Percentiles rank a stretch among this genome's conserved stretches.
Evolutionary conservation across 2,888 invertebrate species (phyloP).

Genomic region (Pollenia amentaria): DNA sequence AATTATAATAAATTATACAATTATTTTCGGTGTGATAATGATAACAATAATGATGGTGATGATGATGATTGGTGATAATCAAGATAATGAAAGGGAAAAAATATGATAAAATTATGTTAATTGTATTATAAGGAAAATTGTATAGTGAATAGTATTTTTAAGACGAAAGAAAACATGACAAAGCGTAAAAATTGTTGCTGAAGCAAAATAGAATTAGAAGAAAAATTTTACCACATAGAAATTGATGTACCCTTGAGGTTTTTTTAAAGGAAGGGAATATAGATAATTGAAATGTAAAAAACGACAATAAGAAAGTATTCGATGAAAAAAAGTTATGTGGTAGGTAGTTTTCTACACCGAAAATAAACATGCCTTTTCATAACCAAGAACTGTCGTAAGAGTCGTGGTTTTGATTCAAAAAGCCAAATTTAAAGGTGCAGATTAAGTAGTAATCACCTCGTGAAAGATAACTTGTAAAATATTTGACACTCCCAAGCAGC

Average conservation of each 20-base stretch:
- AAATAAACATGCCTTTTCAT: too few relatives aligned
- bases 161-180: slow-evolving; percentile 25
- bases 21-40: slow-evolving; percentile 47
- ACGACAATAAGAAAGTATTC: background rate
- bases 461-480: too few relatives aligned
- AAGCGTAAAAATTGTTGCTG: slow-evolving; percentile 3
- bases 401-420: too few relatives aligned
- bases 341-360: background rate
- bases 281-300: background rate
- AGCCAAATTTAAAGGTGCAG: too few relatives aligned
- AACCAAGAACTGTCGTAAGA: too few relatives aligned
- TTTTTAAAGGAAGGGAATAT: background rate
- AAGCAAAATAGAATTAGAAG: background rate
- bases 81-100: slow-evolving; percentile 58
- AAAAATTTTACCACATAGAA: background rate
- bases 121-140: slow-evolving; percentile 40
- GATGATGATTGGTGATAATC: slow-evolving; percentile 44
- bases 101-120: slow-evolving; percentile 71
- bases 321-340: too few relatives aligned
- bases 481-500: too few relatives aligned
- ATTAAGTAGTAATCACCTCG: too few relatives aligned
- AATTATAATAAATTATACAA: slow-evolving; percentile 57
- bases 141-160: background rate
- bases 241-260: background rate
- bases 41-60: slow-evolving; percentile 48